These are phyloP conservation scores for Agelastica alni DNA, from an alignment of 2,888 invertebrate species.

Conservation along the genomic window DNA sequence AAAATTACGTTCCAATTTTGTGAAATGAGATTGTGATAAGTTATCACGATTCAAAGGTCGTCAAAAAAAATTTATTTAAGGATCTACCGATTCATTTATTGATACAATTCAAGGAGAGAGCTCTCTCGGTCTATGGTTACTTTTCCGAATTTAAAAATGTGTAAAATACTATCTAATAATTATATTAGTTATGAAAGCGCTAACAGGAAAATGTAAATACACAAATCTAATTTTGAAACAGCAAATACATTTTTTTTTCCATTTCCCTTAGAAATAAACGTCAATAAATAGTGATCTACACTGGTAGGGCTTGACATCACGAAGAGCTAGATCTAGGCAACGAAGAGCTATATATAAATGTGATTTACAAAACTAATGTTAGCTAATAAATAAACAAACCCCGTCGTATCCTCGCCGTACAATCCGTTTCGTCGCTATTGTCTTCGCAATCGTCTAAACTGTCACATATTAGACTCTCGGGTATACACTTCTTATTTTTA, in stretches of 20 bases:
- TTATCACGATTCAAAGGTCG: too few species aligned
- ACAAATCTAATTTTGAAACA: slow-evolving; percentile 6
- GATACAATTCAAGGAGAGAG: too few species aligned
- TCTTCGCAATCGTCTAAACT: slow-evolving; percentile 65
- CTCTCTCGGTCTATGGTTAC: too few species aligned
- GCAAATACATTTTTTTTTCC: slow-evolving; percentile 6
- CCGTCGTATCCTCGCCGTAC: slow-evolving; percentile 58
- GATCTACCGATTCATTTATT: too few species aligned
- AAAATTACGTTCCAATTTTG: too few species aligned
- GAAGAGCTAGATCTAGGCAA: slow-evolving; percentile 35
- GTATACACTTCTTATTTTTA: slow-evolving; percentile 66
- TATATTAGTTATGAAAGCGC: slow-evolving; percentile 14
- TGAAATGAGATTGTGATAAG: too few species aligned
- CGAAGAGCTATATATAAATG: slow-evolving; percentile 31
- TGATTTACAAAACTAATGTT: slow-evolving; percentile 10
- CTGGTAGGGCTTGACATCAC: slow-evolving; percentile 33
- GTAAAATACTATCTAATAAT: too few species aligned
- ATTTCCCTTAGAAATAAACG: slow-evolving; percentile 19
- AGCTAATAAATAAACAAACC: slow-evolving; percentile 51
- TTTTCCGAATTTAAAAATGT: too few species aligned
- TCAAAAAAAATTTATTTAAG: too few species aligned
- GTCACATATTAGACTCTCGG: slow-evolving; percentile 63
- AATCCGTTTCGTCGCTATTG: slow-evolving; percentile 65
- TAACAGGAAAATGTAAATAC: slow-evolving; percentile 14
- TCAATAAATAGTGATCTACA: slow-evolving; percentile 33